Evolutionary conservation across 2,888 invertebrate genomes (phyloP).

Genomic region (Leuctra nigra): DNA sequence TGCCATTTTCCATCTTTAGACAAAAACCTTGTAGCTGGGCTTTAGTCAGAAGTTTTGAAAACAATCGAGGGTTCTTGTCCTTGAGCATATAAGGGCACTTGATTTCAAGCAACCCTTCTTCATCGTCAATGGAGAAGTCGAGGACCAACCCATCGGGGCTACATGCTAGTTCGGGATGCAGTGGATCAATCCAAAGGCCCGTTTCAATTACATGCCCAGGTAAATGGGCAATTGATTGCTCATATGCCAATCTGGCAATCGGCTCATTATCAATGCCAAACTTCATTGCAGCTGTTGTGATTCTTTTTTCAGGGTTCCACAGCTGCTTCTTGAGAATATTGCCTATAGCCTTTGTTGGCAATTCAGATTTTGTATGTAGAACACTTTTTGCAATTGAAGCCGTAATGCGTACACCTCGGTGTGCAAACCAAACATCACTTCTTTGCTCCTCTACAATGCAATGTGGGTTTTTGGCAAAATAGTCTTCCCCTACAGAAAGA

Average conservation of each 20-base stretch:
- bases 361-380: not conserved
- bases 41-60: not conserved
- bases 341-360: not conserved
- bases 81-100: constrained; percentile 2
- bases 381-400: not conserved
- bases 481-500: not conserved
- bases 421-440: not conserved
- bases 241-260: not conserved
- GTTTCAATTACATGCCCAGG: not conserved
- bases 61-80: constrained; percentile 5
- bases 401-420: not conserved
- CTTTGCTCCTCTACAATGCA: not conserved
- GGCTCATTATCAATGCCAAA: not conserved
- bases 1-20: not conserved
- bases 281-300: not conserved
- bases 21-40: constrained; percentile 1
- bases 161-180: constrained; percentile 3
- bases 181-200: constrained; percentile 1
- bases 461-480: not conserved
- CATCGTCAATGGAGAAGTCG: not conserved
- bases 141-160: constrained; percentile 4
- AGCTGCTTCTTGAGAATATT: not conserved
- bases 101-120: not conserved
- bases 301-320: not conserved
- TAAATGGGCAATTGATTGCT: no score